These are phyloP conservation scores for Zalophus californianus DNA, from an alignment of 2,797 vertebrate species.

Conservation along the genomic window DNA sequence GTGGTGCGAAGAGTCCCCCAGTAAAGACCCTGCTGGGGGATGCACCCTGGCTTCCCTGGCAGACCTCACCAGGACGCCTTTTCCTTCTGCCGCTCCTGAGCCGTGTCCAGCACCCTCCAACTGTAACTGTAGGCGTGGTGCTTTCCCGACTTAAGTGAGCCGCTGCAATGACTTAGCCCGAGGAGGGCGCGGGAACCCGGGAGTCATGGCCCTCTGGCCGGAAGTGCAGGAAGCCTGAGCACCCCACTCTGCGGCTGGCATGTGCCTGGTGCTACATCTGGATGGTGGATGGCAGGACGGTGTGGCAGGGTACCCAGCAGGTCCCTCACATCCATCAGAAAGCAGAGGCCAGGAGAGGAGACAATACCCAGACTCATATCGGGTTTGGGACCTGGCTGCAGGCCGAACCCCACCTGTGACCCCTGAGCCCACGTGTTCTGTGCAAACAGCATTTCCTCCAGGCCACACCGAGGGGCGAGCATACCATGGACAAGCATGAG, in stretches of 20 bases:
- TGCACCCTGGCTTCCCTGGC: fast-evolving
- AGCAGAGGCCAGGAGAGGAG: too few relatives aligned
- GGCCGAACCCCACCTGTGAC: background rate
- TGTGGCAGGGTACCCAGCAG: fast-evolving
- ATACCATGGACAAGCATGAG: fast-evolving
- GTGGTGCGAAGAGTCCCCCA: background rate
- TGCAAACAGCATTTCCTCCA: background rate
- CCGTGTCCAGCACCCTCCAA: too few relatives aligned
- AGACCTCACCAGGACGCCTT: fast-evolving
- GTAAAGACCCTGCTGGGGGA: fast-evolving
- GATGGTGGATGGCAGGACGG: fast-evolving
- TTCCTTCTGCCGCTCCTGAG: background rate
- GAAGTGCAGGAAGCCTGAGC: background rate
- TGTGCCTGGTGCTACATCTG: fast-evolving
- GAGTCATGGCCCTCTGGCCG: fast-evolving
- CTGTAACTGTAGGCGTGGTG: fast-evolving
- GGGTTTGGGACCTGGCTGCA: background rate
- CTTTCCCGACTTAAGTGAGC: background rate
- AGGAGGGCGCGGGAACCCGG: background rate
- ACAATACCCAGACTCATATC: background rate
- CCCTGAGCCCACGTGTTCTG: background rate
- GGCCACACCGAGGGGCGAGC: fast-evolving
- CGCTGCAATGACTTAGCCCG: background rate
- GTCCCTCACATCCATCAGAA: fast-evolving
- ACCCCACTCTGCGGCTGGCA: fast-evolving